Percentiles rank a stretch among this genome's conserved stretches.
Conservation (phyloP, 1,140 invertebrate species). For the Heliconius congener region DNA sequence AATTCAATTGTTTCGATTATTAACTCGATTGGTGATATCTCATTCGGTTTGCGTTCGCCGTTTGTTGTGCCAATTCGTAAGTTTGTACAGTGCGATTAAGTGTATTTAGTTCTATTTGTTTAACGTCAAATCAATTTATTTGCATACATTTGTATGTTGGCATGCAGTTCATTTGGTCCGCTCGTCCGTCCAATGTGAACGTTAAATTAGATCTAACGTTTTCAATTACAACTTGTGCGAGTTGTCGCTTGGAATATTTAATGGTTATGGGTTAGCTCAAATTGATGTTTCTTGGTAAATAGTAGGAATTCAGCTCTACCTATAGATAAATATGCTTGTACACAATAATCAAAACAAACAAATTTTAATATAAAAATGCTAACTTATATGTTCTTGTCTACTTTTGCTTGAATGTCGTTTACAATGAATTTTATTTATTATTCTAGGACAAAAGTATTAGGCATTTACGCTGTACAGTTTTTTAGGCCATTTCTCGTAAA, state of each 20-base stretch:
- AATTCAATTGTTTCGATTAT: conserved; percentile 64
- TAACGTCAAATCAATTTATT: conserved; percentile 37
- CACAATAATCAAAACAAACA: not conserved
- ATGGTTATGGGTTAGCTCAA: not conserved
- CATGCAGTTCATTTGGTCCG: conserved; percentile 40
- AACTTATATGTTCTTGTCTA: too few species aligned
- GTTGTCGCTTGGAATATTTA: not conserved
- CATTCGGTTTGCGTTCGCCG: conserved; percentile 47
- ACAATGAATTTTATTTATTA: too few species aligned
- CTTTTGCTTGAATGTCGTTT: too few species aligned
- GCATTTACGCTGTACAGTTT: not conserved
- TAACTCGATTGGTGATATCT: conserved; percentile 66
- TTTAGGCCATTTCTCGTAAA: not conserved
- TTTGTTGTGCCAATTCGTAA: conserved; percentile 52
- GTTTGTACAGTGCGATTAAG: conserved; percentile 42
- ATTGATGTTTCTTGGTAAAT: not conserved
- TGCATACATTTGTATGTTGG: conserved; percentile 36
- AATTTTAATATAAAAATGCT: too few species aligned
- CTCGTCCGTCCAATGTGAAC: conserved; percentile 14
- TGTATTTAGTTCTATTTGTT: conserved; percentile 41
- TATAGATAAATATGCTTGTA: not conserved
- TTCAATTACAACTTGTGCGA: not conserved
- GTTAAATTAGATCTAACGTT: conserved; percentile 8
- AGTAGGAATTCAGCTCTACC: not conserved
- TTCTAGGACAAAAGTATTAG: not conserved